phyloP scores from a whole-genome alignment of 2,113 vertebrate species.

The Anhinga anhinga region DNA sequence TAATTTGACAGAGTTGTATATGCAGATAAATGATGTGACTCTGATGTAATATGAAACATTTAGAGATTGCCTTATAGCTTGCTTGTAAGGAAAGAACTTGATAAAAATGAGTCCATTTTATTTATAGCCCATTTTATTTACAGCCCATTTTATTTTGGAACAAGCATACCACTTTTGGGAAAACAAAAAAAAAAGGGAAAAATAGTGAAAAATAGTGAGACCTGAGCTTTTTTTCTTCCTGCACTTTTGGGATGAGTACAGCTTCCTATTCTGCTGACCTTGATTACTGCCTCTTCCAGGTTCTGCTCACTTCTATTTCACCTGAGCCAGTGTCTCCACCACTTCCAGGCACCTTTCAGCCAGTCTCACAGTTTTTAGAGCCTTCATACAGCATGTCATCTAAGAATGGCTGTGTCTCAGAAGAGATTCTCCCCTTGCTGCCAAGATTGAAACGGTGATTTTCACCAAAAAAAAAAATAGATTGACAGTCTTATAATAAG shows the following conservation, averaged over 20 bases:
- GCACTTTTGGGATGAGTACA: background rate
- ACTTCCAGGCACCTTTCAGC: background rate
- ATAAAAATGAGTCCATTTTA: background rate
- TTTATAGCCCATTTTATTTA: background rate
- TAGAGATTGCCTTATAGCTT: background rate
- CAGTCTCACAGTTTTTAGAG: background rate
- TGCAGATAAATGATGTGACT: background rate
- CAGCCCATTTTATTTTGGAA: background rate
- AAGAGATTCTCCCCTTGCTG: background rate
- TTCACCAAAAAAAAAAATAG: background rate
- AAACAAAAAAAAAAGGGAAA: too few species aligned
- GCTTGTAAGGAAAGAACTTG: background rate
- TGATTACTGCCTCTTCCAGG: background rate
- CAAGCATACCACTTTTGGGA: background rate
- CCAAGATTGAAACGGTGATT: background rate
- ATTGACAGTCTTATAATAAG: background rate
- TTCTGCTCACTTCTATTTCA: background rate
- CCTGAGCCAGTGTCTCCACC: background rate
- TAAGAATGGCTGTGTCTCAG: background rate
- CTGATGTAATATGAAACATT: background rate
- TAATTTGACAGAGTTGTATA: background rate
- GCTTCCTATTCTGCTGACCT: background rate
- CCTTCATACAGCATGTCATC: background rate
- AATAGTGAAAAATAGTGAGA: background rate
- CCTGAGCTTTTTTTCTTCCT: background rate